These are phyloP conservation scores for Hippocampus barbouri DNA, from an alignment of 2,113 vertebrate genomes.

Conservation along the genomic window DNA sequence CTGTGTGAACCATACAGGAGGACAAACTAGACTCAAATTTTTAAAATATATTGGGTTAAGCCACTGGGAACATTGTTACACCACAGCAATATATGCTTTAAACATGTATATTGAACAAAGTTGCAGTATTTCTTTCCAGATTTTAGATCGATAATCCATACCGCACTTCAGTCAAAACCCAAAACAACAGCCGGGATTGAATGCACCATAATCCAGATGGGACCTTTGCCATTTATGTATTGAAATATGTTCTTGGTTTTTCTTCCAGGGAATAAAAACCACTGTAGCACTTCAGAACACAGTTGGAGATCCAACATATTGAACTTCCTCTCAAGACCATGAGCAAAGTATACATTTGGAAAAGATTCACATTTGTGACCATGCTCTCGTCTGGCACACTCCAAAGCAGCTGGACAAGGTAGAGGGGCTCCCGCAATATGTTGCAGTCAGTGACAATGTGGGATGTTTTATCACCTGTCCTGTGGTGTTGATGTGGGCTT, in stretches of 20 bases:
- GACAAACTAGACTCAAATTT: background rate
- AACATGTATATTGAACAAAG: no score
- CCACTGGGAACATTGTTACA: background rate
- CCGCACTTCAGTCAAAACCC: background rate
- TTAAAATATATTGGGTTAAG: background rate
- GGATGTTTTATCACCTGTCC: slow-evolving; percentile 38
- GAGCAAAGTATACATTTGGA: slow-evolving; percentile 4
- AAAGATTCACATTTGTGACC: slow-evolving; percentile 2
- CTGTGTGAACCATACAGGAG: background rate
- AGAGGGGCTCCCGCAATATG: background rate
- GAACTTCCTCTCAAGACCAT: background rate
- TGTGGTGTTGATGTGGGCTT: slow-evolving; percentile 35
- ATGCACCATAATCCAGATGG: background rate
- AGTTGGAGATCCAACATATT: background rate
- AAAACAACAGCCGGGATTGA: background rate
- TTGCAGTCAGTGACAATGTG: slow-evolving; percentile 10
- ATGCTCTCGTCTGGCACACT: background rate
- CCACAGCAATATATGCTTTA: background rate
- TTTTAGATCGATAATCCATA: background rate
- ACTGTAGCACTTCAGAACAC: slow-evolving; percentile 1
- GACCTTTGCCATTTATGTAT: background rate
- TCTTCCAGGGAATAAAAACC: background rate
- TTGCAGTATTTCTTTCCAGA: no score
- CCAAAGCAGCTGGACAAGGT: background rate
- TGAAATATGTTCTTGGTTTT: background rate